Base-by-base conservation (phyloP, 2,113 vertebrate genomes). In the Geococcyx californianus region DNA sequence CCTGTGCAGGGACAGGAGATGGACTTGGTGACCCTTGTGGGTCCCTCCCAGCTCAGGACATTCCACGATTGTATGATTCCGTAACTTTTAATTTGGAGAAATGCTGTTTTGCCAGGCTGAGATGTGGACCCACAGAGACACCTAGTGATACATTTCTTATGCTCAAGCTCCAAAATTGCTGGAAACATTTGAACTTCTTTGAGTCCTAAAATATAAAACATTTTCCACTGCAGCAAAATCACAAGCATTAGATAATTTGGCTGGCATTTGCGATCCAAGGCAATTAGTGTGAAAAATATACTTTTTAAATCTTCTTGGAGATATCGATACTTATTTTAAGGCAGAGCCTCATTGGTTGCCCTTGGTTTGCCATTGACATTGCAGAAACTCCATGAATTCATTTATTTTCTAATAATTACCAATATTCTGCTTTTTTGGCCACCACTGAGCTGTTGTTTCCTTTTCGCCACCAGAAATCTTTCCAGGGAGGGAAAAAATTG, bases 81-180 rank as follows among this genome's bases (percentile, higher is more conserved):
- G 20, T 47, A 47, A 58, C 45, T 93, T 90, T 80, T 73, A 66
- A 49, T 42, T 77, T 0, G 0, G 34, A 51, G 66, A 55, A 73
- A 21, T 15, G 4, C 0, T 8, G 11, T 33, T 90, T 59, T 74
- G 34, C 62, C 17, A 56, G 55, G 49, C 60, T 0, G 1, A 78
- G 33, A 40, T 68, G 68, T 68, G 76, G 93, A 90, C 87, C 93
- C 55, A 82, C 89, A 97, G 97, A 97, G 97, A 95, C 97, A 94
- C 89, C 97, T 98, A 95, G 94, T 95, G 97, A 96, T 62, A 34
- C 11, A 0, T 10, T 63, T 40, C 10, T 75, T 42, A 59, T 18
- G 3, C 13, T 75, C 33, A 6, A 44, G 49, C 44, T 82, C 69
- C 58, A 49, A n/a, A 90, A 25, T 15, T 47, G 21, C 67, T 4